Base-by-base conservation (phyloP, 2,888 invertebrate genomes). In the Epinotia ramella region DNA sequence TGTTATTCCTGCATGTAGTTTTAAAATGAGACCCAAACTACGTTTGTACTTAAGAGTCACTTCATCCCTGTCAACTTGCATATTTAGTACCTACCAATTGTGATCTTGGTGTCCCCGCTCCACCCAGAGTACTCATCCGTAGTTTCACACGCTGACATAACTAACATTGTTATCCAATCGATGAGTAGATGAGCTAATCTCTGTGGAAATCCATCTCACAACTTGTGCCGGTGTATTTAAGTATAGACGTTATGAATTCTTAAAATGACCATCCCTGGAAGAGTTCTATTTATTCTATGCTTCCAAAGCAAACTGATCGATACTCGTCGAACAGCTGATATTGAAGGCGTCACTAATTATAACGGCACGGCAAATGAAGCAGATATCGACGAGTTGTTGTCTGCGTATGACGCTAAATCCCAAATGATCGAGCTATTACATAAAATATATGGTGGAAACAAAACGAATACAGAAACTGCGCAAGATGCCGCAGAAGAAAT, bases 141-240 rank as follows among this genome's bases (percentile, higher is more conserved):
- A 69, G 46, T 59, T 60, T 46, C 24, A 20, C 40, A 40, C 12
- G 56, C 40, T 57, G 40, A 57, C 40, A 57, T 67, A 67, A 67
- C 46, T 24, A 13, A 33, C n/a, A 60, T 46, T 69, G 60, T 69
- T 28, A 53, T 49, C 7, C 2, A 40, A 56, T 40, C n/a, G 12
- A n/a, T 46, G 28, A 18, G 53, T 53, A 53, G 20, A 18, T 33
- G 11, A 18, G 57, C 18, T 49, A 28, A 49, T 53, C 9, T 16
- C 16, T 24, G 18, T 18, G n/a, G 5, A 28, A 53, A 40, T 68
- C 16, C 46, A 24, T 24, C 46, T 28, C 69, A 69, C 57, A 59
- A 57, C 59, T 46, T n/a, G 24, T 28, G 18, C 46, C n/a, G 24
- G 4, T 44, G 44, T 60, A 24, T n/a, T 46, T 46, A 6, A n/a